Evolutionary conservation across 1,140 invertebrate genomes (phyloP), one percentile per base, ranked within the genome.

Genomic region (Caerostris darwini): DNA sequence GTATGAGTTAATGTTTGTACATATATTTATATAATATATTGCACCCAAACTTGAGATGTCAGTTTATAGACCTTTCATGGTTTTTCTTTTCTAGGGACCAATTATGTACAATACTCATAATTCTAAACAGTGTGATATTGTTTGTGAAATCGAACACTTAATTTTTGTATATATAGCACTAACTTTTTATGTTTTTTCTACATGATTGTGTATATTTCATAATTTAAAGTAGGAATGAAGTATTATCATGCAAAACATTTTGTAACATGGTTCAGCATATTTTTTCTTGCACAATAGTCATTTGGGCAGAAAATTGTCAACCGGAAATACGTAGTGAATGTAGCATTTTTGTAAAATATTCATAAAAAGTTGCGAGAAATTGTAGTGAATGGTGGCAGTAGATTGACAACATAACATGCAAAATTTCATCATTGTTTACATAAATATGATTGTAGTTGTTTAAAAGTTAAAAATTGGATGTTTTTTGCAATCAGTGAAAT

Each of bases 71-170:
- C 54, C 90, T 81, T 81, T 59, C 57, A 91, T 86, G 10, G 56
- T 54, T 71, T 90, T 69, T 85, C 85, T 67, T 86, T 93, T 93
- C 61, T 93, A 86, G 91, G 91, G 91, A 93, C 91, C 91, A 93
- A 93, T 69, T 86, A 93, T 85, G 58, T 83, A 86, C 34, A 56
- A 93, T 86, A 71, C 87, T 69, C 85, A 56, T 58, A 17, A 92
- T 57, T 85, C 64, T 71, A 93, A 93, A 67, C 83, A 85, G 82
- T 93, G 90, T 91, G 91, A 93, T 93, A 93, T 93, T 86, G 91
- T 93, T 93, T 86, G 59, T 87, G 14, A 93, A 64, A 71, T 61
- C 69, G 64, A 86, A 93, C 90, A 91, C 57, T 61, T 91, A 82
- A 59, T 81, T 91, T 91, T 81, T 91, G 90, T 91, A 91, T 71